These are phyloP conservation scores for Zosterops borbonicus DNA, from an alignment of 2,113 vertebrate species.

Conservation along the genomic window DNA sequence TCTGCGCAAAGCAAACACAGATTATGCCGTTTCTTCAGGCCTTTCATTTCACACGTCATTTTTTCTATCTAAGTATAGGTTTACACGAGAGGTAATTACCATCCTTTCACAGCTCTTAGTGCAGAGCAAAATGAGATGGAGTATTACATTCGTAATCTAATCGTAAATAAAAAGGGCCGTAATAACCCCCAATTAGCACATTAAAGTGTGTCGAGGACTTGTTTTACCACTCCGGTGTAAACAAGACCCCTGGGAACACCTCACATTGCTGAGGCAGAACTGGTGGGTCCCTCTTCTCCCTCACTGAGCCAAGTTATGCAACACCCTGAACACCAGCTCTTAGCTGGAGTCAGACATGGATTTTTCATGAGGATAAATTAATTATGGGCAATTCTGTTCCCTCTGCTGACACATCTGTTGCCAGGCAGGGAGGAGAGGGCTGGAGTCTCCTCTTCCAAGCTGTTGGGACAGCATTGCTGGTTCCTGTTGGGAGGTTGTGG, in stretches of 20 bases:
- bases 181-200: conserved; percentile 79
- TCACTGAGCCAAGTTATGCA: conserved; percentile 20
- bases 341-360: background rate
- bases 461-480: rapidly evolving
- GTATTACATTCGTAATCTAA: conserved; percentile 66
- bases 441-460: background rate
- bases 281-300: conserved; percentile 39
- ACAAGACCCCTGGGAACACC: conserved; percentile 59
- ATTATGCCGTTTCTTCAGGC: conserved; percentile 31
- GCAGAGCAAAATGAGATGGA: conserved; percentile 65
- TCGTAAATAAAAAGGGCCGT: conserved; percentile 76
- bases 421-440: background rate
- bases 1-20: conserved; percentile 4
- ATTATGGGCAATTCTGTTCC: background rate
- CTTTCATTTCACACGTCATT: conserved; percentile 54
- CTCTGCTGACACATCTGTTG: background rate
- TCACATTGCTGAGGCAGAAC: background rate
- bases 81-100: conserved; percentile 73
- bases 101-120: conserved; percentile 63
- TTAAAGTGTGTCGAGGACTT: conserved; percentile 64
- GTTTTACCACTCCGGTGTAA: conserved; percentile 55
- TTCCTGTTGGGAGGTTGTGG: rapidly evolving
- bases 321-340: background rate
- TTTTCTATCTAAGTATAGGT: conserved; percentile 64
- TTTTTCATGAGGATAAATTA: conserved; percentile 27